Base-by-base conservation (phyloP, 92 coral and sea anemone genomes). In the Heteractis magnifica region DNA sequence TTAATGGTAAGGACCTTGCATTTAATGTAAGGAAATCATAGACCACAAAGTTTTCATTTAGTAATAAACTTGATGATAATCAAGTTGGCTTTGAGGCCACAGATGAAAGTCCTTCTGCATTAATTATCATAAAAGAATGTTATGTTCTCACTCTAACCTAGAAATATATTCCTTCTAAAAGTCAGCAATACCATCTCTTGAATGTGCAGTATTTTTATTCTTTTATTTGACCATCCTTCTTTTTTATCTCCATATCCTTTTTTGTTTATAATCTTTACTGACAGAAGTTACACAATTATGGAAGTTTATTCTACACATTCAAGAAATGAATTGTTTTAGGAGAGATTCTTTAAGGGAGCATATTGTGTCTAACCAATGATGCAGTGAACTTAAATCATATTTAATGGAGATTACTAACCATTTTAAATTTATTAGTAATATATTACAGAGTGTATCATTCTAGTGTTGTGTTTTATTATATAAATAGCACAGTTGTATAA, bases 21-120 rank as follows among this genome's bases (percentile, higher is more conserved):
- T 34, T 34, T 34, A 34, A 34, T 34, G 3, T 34, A 34, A 34
- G 44, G 44, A 34, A 34, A 49, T 82, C 85, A 21, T 86, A 92
- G 81, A 65, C 80, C 11, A 50, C 51, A 16, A 34, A 34, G 44
- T 34, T 34, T 34, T 34, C 44, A 34, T 34, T 34, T 34, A 34
- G 44, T 34, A 34, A 34, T 34, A 34, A 34, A 34, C 44, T 34
- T 34, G 44, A 34, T 34, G 44, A 34, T 34, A 34, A 34, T 34
- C 44, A 34, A 34, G 3, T 34, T 2, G 44, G 3, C 3, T 34
- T 34, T 34, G 44, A 34, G 3, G 44, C 44, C 44, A 34, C 44
- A 34, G 44, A 34, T 34, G 44, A 34, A 34, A 34, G 3, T 1
- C 3, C 44, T 34, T 34, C 44, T 34, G 44, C 44, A 34, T 34